Evolutionary conservation across 1,140 invertebrate genomes (phyloP).

Genomic region (Cardiocondyla obscurior): DNA sequence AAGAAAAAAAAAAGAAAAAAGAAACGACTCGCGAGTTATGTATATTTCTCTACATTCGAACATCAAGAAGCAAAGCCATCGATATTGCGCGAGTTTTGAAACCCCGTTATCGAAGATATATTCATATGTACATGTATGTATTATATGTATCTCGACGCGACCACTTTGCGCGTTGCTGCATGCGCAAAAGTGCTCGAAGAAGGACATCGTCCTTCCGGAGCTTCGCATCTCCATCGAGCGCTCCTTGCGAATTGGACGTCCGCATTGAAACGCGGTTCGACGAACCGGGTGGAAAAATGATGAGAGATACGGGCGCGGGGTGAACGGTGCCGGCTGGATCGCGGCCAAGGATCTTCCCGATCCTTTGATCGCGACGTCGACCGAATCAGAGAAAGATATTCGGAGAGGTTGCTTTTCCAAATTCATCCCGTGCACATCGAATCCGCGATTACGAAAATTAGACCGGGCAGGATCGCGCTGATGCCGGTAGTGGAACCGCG

Average conservation of each 20-base stretch:
- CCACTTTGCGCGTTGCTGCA: background rate
- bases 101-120: background rate
- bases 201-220: conserved; percentile 16
- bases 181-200: conserved; percentile 2
- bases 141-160: background rate
- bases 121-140: too few relatives aligned
- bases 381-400: conserved; percentile 31
- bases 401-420: background rate
- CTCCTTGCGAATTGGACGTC: background rate
- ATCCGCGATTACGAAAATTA: conserved; percentile 1
- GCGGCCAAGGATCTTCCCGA: conserved; percentile 49
- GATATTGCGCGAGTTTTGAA: background rate
- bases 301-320: background rate
- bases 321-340: conserved; percentile 22
- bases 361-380: conserved; percentile 37
- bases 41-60: background rate
- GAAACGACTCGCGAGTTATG: background rate
- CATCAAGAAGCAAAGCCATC: background rate
- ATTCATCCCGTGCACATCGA: background rate
- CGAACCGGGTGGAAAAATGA: conserved; percentile 34
- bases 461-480: background rate
- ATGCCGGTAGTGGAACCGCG: background rate
- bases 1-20: background rate
- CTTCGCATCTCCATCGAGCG: background rate
- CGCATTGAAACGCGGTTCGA: conserved; percentile 29